A percentile compares a stretch with the other conserved stretches of the same genome.
These are phyloP conservation scores for Kryptopterus vitreolus DNA, from an alignment of 2,797 vertebrate genomes.

Conservation along the genomic window DNA sequence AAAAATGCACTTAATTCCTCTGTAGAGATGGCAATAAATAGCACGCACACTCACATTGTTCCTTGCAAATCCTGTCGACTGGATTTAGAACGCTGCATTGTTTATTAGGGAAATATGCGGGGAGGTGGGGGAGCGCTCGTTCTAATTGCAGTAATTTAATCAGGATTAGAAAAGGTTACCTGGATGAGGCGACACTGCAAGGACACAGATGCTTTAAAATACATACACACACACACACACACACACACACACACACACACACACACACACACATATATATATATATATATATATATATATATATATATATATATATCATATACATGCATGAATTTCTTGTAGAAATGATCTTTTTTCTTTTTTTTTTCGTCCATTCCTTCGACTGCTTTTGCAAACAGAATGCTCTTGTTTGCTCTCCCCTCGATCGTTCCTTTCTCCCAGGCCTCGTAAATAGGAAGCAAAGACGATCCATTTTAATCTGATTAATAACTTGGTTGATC, in stretches of 20 bases:
- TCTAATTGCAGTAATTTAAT: conserved; percentile 82
- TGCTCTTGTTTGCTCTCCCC: conserved; percentile 67
- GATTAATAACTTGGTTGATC: conserved; percentile 99
- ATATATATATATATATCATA: no score
- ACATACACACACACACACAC: conserved; percentile 25
- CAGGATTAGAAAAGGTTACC: conserved; percentile 80
- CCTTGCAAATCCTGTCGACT: conserved; percentile 75
- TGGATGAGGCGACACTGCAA: conserved; percentile 69
- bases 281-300: no score
- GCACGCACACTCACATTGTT: conserved; percentile 68
- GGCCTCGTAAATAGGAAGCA: conserved; percentile 83
- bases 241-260: no score
- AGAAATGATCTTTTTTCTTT: conserved; percentile 29
- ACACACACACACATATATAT: conserved; percentile 14
- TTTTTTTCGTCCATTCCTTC: conserved; percentile 41
- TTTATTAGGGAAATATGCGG: conserved; percentile 75
- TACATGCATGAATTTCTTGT: conserved; percentile 20
- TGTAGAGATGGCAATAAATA: conserved; percentile 78
- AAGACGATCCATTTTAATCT: conserved; percentile 98
- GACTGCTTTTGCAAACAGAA: conserved; percentile 68
- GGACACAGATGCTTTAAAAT: conserved; percentile 64
- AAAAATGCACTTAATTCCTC: conserved; percentile 78
- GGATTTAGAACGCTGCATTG: conserved; percentile 75
- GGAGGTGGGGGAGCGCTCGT: conserved; percentile 70
- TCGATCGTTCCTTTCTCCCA: conserved; percentile 59